These are phyloP conservation scores for Melieria omissa DNA, from an alignment of 2,888 invertebrate species.

Conservation along the genomic window DNA sequence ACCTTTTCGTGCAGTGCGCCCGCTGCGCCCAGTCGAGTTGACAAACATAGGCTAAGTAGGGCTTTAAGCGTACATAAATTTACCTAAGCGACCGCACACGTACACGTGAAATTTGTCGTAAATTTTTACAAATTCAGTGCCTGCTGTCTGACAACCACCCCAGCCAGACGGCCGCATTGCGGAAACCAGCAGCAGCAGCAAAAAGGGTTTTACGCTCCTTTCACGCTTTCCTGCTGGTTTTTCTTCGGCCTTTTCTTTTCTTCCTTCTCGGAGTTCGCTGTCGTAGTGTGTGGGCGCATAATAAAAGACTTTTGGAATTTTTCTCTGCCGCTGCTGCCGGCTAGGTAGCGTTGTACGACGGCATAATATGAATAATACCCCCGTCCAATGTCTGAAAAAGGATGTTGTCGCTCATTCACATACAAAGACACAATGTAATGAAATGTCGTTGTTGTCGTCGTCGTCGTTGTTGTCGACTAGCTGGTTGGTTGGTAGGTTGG, in stretches of 20 bases:
- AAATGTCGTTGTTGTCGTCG: slow-evolving; percentile 35
- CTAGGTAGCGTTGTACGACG: background rate
- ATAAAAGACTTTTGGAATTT: slow-evolving; percentile 29
- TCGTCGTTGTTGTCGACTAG: slow-evolving; percentile 30
- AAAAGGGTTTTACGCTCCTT: background rate
- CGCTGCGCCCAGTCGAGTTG: slow-evolving; percentile 31
- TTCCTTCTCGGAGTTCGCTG: background rate
- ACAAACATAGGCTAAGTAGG: slow-evolving; percentile 42
- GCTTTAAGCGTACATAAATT: slow-evolving; percentile 42
- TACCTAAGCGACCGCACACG: slow-evolving; percentile 30
- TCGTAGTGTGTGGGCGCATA: slow-evolving; percentile 4
- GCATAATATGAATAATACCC: slow-evolving; percentile 31
- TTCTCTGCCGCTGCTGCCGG: background rate
- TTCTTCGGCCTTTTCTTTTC: background rate
- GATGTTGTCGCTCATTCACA: slow-evolving; percentile 9
- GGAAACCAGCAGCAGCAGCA: background rate
- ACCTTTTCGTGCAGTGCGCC: slow-evolving; percentile 30
- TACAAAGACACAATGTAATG: slow-evolving; percentile 35
- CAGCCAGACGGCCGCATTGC: background rate
- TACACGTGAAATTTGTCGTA: slow-evolving; percentile 24
- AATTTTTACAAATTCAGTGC: slow-evolving; percentile 28
- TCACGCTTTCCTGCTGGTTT: background rate
- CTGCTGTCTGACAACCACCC: background rate
- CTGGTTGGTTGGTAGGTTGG: slow-evolving; percentile 19
- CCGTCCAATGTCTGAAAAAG: background rate